Conservation (phyloP, 2,888 invertebrate species). For the Monochamus alternatus region DNA sequence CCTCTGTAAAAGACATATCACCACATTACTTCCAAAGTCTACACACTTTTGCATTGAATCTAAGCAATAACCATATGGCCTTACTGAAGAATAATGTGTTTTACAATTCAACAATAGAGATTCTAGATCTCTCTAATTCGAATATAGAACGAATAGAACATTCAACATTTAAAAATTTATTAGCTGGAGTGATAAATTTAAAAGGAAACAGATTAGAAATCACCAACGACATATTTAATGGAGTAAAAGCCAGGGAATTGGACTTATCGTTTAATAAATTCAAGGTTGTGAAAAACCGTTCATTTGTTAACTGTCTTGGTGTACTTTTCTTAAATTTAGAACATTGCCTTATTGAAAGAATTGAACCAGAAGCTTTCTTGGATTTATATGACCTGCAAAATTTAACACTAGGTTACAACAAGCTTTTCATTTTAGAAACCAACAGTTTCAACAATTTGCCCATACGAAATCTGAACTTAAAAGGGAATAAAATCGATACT, state of each 20-base stretch:
- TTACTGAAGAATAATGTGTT: slow-evolving; percentile 25
- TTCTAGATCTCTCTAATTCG: slow-evolving; percentile 34
- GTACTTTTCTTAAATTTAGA: slow-evolving; percentile 22
- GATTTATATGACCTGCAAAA: slow-evolving; percentile 3
- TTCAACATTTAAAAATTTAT: slow-evolving; percentile 20
- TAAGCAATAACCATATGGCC: slow-evolving; percentile 35
- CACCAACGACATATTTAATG: slow-evolving; percentile 22
- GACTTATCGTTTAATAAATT: slow-evolving; percentile 38
- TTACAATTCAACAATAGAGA: neutral
- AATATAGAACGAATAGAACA: slow-evolving; percentile 13
- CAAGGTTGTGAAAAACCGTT: slow-evolving; percentile 16
- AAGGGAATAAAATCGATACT: slow-evolving; percentile 32
- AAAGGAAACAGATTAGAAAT: slow-evolving; percentile 28
- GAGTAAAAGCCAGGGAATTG: slow-evolving; percentile 3
- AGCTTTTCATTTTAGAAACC: slow-evolving; percentile 14
- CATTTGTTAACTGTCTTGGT: slow-evolving; percentile 18
- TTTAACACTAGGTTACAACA: slow-evolving; percentile 33
- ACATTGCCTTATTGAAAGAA: slow-evolving; percentile 31
- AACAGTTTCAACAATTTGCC: slow-evolving; percentile 27
- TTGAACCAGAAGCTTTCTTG: slow-evolving; percentile 35
- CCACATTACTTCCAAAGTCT: slow-evolving; percentile 25
- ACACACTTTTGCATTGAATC: slow-evolving; percentile 6
- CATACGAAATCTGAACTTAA: slow-evolving; percentile 10
- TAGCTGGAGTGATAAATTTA: neutral
- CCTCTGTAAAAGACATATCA: slow-evolving; percentile 34